Evolutionary conservation across 1,140 invertebrate species (phyloP).

Genomic region (Antheraea mylitta): DNA sequence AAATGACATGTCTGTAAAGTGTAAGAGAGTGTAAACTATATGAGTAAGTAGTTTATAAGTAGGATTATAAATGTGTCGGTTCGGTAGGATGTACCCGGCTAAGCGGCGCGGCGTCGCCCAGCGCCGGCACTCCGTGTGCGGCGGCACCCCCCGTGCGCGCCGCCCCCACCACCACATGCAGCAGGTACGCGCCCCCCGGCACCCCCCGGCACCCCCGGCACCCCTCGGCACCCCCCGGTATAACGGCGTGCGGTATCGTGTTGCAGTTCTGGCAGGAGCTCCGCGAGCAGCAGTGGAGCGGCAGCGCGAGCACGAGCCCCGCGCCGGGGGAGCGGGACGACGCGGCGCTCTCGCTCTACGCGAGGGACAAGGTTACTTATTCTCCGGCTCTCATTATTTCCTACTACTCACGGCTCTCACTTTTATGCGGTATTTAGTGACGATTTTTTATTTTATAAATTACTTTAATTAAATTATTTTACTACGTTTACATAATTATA

Average conservation of each 20-base stretch:
- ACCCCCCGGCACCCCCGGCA: no score
- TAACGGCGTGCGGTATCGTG: no score
- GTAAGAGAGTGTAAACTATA: no score
- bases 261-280: constrained; percentile 84
- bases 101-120: constrained; percentile 86
- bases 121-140: constrained; percentile 92
- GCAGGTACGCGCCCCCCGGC: neutral
- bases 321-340: constrained; percentile 45
- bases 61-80: neutral
- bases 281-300: constrained; percentile 79
- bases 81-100: constrained; percentile 82
- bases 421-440: no score
- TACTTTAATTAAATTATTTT: no score
- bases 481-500: no score
- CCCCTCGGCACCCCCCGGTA: no score
- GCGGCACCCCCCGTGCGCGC: constrained; percentile 82
- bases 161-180: constrained; percentile 79
- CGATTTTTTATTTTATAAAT: no score
- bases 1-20: no score
- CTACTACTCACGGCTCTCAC: no score
- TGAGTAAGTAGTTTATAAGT: no score
- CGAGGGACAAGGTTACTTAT: constrained; percentile 66
- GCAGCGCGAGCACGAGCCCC: constrained; percentile 49
- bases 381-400: no score
- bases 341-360: constrained; percentile 52